Percentiles rank a stretch among this genome's conserved stretches.
These are phyloP conservation scores for Eurypyga helias DNA, from an alignment of 2,113 vertebrate species.

Conservation along the genomic window DNA sequence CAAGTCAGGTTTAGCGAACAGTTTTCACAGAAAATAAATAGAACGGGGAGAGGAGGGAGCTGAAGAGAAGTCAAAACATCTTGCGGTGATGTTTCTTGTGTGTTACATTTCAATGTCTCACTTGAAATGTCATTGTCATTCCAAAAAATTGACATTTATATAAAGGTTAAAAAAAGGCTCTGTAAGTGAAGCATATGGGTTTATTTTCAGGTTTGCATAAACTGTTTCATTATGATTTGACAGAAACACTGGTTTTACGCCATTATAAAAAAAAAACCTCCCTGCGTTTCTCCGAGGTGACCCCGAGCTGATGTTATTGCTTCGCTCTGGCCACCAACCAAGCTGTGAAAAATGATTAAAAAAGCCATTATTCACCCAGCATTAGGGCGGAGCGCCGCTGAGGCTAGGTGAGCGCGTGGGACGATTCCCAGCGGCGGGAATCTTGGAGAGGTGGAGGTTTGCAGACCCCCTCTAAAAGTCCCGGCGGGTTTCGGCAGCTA, in stretches of 20 bases:
- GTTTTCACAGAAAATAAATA: slow-evolving; percentile 53
- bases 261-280: background rate
- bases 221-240: slow-evolving; percentile 39
- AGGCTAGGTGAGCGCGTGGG: fast-evolving
- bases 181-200: slow-evolving; percentile 28
- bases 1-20: slow-evolving; percentile 54
- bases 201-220: slow-evolving; percentile 54
- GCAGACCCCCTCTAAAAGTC: background rate
- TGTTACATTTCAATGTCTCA: slow-evolving; percentile 59
- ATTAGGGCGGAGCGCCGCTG: background rate
- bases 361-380: background rate
- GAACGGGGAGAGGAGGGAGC: slow-evolving; percentile 44
- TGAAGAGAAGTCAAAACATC: slow-evolving; percentile 63
- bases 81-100: slow-evolving; percentile 35
- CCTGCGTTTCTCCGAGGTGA: background rate
- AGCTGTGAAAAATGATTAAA: background rate
- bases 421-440: fast-evolving
- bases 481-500: background rate
- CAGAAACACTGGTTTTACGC: background rate
- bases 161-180: slow-evolving; percentile 59
- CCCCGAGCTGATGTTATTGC: background rate
- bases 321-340: background rate
- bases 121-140: slow-evolving; percentile 68
- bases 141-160: slow-evolving; percentile 62
- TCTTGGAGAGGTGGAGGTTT: fast-evolving